These are phyloP conservation scores for Thaumetopoea pityocampa DNA, from an alignment of 1,140 invertebrate genomes.

Conservation along the genomic window DNA sequence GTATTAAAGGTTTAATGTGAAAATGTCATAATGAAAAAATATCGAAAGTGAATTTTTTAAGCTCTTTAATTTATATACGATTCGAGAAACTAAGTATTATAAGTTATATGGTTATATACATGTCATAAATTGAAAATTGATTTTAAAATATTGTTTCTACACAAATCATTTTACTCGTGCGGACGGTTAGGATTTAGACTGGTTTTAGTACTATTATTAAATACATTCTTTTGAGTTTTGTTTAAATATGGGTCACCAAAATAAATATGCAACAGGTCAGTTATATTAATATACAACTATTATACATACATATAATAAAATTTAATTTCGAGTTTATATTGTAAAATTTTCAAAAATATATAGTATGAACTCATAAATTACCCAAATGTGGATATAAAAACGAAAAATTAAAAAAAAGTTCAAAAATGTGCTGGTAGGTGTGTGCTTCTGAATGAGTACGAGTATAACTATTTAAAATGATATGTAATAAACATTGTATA, in stretches of 20 bases:
- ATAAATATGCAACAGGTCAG: neutral
- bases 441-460: conserved; percentile 8
- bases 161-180: conserved; percentile 5
- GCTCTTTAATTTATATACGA: too few species aligned
- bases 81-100: too few species aligned
- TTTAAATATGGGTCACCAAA: conserved; percentile 8
- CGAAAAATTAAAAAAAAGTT: conserved; percentile 17
- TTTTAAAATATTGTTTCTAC: neutral
- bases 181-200: conserved; percentile 12
- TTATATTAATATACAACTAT: too few species aligned
- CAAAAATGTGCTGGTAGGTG: conserved; percentile 14
- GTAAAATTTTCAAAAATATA: conserved; percentile 62
- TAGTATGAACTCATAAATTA: conserved; percentile 15
- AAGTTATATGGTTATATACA: too few species aligned
- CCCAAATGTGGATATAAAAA: conserved; percentile 11
- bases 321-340: conserved; percentile 22
- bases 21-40: too few species aligned
- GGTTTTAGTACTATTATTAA: conserved; percentile 1
- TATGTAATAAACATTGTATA: conserved; percentile 41
- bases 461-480: conserved; percentile 47
- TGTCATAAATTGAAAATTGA: too few species aligned
- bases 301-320: neutral
- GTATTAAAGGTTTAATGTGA: too few species aligned
- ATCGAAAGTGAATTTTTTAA: too few species aligned
- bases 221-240: conserved; percentile 6